Evolutionary conservation across 1,140 invertebrate species (phyloP), one percentile per base, ranked within the genome.

Genomic region (Formica exsecta): DNA sequence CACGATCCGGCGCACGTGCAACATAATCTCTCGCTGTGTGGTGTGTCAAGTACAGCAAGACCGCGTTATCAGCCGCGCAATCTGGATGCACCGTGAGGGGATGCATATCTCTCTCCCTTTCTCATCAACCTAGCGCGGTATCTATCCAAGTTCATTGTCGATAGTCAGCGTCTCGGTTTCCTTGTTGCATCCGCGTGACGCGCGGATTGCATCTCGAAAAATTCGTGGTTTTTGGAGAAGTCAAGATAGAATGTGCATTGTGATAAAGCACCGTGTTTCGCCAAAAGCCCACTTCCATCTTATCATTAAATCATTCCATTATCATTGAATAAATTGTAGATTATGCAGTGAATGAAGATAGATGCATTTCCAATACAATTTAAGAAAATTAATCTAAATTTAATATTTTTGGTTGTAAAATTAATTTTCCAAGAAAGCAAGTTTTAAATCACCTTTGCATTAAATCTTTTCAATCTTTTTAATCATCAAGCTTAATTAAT

Each of bases 41-140:
- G 65, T 87, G 89, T 89, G 89, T 89, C 89, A 89, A 87, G 87
- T 87, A 90, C 87, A 87, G 65, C 87, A 74, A 65, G 77, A 68
- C 61, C 51, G 62, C 22, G 74, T 90, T 90, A 90, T 90, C 89
- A 65, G 13, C 64, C 87, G 73, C 89, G 87, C 80, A 36, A 90
- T 90, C 89, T 87, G 85, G 89, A 89, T 90, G 73, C 83, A 74
- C 65, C 85, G 62, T 64, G 77, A 29, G 25, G 68, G 75, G 85
- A 89, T 89, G 44, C 8, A 38, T 32, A 32, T 32, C 32, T 32
- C 2, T 32, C 32, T 51, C 13, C 4, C 16, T 51, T 48, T 48
- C 59, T 19, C 62, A 64, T 36, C 59, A 32, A 81, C 29, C 38
- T n/a, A 6, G 2, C 29, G 54, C 19, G 54, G 32, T 62, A 61